Conservation (phyloP, 2,797 vertebrate species). For the Hypotaenidia philippensis region DNA sequence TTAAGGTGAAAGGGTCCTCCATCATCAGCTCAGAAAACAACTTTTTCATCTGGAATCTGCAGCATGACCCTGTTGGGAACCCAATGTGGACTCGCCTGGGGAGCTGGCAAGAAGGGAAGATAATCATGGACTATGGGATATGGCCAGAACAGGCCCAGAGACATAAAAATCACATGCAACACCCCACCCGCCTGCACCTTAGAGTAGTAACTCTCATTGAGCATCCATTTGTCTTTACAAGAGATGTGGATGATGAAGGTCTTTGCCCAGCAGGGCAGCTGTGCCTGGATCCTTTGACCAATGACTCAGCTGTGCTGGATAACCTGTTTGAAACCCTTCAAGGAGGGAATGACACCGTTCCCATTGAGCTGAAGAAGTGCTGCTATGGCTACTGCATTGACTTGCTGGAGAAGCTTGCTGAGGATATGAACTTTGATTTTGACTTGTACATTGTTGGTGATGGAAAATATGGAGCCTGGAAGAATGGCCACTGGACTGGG, state of each 20-base stretch:
- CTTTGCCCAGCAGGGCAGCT: constrained; percentile 93
- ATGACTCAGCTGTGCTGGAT: constrained; percentile 87
- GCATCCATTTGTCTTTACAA: constrained; percentile 96
- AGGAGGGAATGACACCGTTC: constrained; percentile 87
- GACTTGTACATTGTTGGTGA: constrained; percentile 98
- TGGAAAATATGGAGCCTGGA: constrained; percentile 95
- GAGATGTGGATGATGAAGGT: constrained; percentile 95
- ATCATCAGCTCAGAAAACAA: constrained; percentile 91
- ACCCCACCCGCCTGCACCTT: constrained; percentile 86
- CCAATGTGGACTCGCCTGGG: constrained; percentile 96
- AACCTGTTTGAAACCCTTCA: constrained; percentile 89
- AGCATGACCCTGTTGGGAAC: constrained; percentile 94
- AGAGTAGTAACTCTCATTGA: constrained; percentile 96
- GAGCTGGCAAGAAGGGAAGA: constrained; percentile 90
- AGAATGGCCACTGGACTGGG: constrained; percentile 95
- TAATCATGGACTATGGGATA: constrained; percentile 92
- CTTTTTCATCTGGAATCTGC: constrained; percentile 98
- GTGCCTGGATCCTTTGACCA: constrained; percentile 93
- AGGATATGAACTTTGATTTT: constrained; percentile 96
- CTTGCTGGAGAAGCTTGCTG: constrained; percentile 93
- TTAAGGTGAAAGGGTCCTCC: constrained; percentile 86
- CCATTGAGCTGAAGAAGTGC: constrained; percentile 91
- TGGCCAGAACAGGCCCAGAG: constrained; percentile 91
- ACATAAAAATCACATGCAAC: constrained; percentile 79
- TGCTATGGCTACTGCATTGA: constrained; percentile 98